Conservation (phyloP, 1,140 invertebrate species). For the Bombus impatiens region DNA sequence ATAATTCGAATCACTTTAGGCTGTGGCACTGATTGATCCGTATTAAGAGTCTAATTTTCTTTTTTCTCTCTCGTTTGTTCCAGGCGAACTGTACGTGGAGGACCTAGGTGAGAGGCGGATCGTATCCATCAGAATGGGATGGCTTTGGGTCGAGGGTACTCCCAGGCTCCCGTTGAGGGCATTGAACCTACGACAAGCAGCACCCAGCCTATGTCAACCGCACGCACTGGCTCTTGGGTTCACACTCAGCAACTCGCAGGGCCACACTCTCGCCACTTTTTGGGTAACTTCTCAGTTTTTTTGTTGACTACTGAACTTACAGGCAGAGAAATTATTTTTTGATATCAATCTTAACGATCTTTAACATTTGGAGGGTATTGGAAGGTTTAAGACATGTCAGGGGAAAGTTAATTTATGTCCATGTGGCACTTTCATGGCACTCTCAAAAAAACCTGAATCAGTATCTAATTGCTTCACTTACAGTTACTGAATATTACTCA, state of each 20-base stretch:
- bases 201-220: slow-evolving; percentile 76
- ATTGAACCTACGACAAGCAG: slow-evolving; percentile 81
- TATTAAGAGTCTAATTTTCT: slow-evolving; percentile 24
- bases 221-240: slow-evolving; percentile 79
- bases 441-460: no score
- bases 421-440: no score
- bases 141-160: slow-evolving; percentile 80
- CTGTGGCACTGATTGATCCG: slow-evolving; percentile 23
- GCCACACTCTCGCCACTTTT: slow-evolving; percentile 77
- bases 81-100: slow-evolving; percentile 82
- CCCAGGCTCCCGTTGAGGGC: slow-evolving; percentile 80
- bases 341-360: no score
- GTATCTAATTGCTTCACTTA: no score
- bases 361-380: no score
- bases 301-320: not conserved
- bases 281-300: slow-evolving; percentile 72
- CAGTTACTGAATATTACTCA: no score
- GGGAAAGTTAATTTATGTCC: no score
- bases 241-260: slow-evolving; percentile 78
- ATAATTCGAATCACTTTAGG: not conserved
- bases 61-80: slow-evolving; percentile 59
- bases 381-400: no score
- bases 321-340: not conserved
- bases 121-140: slow-evolving; percentile 80
- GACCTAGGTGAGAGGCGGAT: slow-evolving; percentile 76